phyloP scores from a whole-genome alignment of 2,113 vertebrate genomes.

The Ploceus nigricollis region DNA sequence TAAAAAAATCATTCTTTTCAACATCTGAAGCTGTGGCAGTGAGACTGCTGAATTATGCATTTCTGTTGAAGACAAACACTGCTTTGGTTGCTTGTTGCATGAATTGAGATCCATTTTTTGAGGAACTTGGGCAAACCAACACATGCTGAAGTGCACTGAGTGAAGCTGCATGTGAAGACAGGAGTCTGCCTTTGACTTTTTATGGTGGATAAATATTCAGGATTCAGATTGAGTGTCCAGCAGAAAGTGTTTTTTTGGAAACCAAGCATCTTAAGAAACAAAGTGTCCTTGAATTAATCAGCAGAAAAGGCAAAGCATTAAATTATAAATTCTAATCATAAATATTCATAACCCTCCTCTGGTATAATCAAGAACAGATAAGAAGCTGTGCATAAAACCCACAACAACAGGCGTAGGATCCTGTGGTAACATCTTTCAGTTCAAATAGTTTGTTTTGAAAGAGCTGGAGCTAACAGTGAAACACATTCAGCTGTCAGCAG shows the following conservation, averaged over 20 bases:
- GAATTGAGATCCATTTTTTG: conserved; percentile 40
- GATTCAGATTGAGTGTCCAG: conserved; percentile 62
- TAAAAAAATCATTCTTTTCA: not conserved
- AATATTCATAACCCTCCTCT: conserved; percentile 78
- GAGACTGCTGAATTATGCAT: conserved; percentile 56
- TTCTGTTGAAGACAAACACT: conserved; percentile 45
- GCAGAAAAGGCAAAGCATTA: conserved; percentile 73
- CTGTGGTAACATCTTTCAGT: conserved; percentile 57
- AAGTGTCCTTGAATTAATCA: conserved; percentile 84
- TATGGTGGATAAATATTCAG: conserved; percentile 66
- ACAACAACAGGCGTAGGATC: conserved; percentile 61
- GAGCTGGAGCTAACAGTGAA: conserved; percentile 24
- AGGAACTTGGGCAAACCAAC: not conserved
- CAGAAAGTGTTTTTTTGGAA: conserved; percentile 68
- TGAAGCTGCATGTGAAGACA: conserved; percentile 19
- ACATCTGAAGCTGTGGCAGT: conserved; percentile 34
- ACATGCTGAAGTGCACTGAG: not conserved
- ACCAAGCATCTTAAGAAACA: conserved; percentile 63
- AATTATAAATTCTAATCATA: conserved; percentile 79
- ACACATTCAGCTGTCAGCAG: conserved; percentile 10
- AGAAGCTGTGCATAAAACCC: conserved; percentile 73
- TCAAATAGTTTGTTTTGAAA: conserved; percentile 57
- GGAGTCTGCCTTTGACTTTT: conserved; percentile 42
- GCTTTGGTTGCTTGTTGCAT: conserved; percentile 24
- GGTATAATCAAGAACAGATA: conserved; percentile 77